Percentiles rank a stretch among this genome's conserved stretches.
Evolutionary conservation across 2,113 vertebrate genomes (phyloP).

Genomic region (Ceyx cyanopectus): DNA sequence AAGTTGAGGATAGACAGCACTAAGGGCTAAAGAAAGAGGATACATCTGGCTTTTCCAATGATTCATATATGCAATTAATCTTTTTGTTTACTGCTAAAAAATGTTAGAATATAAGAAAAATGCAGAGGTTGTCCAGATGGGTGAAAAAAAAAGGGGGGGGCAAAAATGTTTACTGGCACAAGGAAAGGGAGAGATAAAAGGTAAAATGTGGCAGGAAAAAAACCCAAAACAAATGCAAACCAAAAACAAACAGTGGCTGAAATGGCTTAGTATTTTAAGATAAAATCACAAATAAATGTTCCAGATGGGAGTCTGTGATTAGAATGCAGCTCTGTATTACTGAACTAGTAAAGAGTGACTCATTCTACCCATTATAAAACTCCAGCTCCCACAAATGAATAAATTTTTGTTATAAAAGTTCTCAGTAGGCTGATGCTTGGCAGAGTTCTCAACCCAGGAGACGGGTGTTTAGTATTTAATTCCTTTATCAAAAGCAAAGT

Average conservation of each 20-base stretch:
- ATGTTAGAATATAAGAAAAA: background rate
- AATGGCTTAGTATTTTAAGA: constrained; percentile 37
- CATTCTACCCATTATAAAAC: constrained; percentile 33
- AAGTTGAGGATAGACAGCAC: background rate
- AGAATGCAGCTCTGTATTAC: background rate
- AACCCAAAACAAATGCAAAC: no score
- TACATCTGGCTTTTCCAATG: background rate
- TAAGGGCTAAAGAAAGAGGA: background rate
- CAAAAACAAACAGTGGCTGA: background rate
- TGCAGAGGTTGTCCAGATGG: background rate
- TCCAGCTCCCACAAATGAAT: background rate
- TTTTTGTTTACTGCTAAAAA: constrained; percentile 20
- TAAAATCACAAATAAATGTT: constrained; percentile 31
- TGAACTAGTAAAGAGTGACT: constrained; percentile 53
- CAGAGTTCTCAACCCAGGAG: background rate
- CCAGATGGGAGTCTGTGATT: constrained; percentile 48
- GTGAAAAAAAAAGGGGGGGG: background rate
- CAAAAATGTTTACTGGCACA: background rate
- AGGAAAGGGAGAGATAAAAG: background rate
- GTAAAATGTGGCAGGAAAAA: background rate
- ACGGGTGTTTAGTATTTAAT: background rate
- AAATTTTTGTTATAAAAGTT: constrained; percentile 13
- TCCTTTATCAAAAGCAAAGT: background rate
- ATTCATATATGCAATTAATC: background rate
- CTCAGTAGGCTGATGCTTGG: background rate